phyloP scores from a whole-genome alignment of 2,797 vertebrate species.

The Labroides dimidiatus region DNA sequence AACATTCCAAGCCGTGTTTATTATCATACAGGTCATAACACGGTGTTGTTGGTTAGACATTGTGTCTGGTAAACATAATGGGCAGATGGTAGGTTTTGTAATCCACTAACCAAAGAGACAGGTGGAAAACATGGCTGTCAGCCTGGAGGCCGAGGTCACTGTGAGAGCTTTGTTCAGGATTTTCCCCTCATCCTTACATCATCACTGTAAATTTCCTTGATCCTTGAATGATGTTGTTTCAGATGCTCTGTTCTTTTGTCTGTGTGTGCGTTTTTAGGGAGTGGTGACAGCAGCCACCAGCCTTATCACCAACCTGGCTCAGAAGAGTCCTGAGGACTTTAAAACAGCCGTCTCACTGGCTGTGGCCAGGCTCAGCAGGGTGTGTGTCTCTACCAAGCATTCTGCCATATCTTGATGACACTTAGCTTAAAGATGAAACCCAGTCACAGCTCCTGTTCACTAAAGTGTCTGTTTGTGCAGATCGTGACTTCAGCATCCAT shows the following conservation, averaged over 20 bases:
- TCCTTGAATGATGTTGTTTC: too few species aligned
- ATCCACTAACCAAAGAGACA: too few species aligned
- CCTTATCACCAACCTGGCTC: constrained; percentile 91
- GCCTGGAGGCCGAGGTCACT: too few species aligned
- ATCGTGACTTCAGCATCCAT: constrained; percentile 95
- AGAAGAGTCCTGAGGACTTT: constrained; percentile 96
- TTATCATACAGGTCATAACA: too few species aligned
- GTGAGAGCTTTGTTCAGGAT: too few species aligned
- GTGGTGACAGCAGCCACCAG: constrained; percentile 93
- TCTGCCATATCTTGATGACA: fast-evolving
- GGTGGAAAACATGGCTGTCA: too few species aligned
- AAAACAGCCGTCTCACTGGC: constrained; percentile 94
- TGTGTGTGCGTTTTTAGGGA: constrained; percentile 78
- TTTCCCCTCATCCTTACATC: too few species aligned
- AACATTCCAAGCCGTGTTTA: too few species aligned
- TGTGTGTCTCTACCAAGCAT: constrained; percentile 57
- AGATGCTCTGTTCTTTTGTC: background rate
- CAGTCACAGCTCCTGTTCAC: background rate
- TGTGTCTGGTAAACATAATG: too few species aligned
- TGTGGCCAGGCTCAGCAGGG: constrained; percentile 93
- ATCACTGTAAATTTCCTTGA: too few species aligned
- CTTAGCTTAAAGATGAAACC: background rate
- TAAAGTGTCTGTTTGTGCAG: constrained; percentile 66
- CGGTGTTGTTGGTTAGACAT: too few species aligned
- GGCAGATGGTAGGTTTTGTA: too few species aligned